These are phyloP conservation scores for Ostrea denselamellosa DNA, from an alignment of 1,140 invertebrate species.

Conservation along the genomic window DNA sequence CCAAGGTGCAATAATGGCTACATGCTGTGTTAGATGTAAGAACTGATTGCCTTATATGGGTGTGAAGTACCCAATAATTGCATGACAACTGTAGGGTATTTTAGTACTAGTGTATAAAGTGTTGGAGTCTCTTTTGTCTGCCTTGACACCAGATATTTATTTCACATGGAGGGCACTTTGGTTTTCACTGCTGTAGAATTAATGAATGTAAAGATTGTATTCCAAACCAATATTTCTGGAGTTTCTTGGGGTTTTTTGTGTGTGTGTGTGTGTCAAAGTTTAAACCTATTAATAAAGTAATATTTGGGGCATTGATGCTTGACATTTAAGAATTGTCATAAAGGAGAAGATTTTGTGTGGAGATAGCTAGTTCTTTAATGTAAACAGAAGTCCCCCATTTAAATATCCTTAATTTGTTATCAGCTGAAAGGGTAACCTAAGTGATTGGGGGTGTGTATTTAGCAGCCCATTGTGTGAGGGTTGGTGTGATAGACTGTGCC, in stretches of 20 bases:
- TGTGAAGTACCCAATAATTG: constrained; percentile 1
- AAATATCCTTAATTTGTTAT: constrained; percentile 34
- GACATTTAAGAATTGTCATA: background rate
- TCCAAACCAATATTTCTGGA: constrained; percentile 9
- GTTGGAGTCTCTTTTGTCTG: background rate
- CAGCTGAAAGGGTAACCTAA: constrained; percentile 35
- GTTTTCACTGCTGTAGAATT: background rate
- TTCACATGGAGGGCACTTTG: background rate
- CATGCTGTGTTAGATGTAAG: constrained; percentile 16
- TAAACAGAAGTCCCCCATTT: constrained; percentile 28
- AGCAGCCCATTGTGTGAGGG: background rate
- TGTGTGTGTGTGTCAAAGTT: constrained; percentile 1
- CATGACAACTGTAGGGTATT: background rate
- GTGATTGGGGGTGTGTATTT: constrained; percentile 18
- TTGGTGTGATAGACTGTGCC: background rate
- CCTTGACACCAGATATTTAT: background rate
- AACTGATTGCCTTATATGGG: background rate
- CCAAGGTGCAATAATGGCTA: background rate
- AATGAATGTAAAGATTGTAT: background rate
- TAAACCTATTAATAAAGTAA: constrained; percentile 17
- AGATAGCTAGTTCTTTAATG: constrained; percentile 26
- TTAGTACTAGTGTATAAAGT: constrained; percentile 11
- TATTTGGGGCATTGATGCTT: constrained; percentile 17
- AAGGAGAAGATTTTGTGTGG: constrained; percentile 21
- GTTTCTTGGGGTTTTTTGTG: background rate